phyloP scores from a whole-genome alignment of 2,113 vertebrate species.

The Tragulus kanchil region DNA sequence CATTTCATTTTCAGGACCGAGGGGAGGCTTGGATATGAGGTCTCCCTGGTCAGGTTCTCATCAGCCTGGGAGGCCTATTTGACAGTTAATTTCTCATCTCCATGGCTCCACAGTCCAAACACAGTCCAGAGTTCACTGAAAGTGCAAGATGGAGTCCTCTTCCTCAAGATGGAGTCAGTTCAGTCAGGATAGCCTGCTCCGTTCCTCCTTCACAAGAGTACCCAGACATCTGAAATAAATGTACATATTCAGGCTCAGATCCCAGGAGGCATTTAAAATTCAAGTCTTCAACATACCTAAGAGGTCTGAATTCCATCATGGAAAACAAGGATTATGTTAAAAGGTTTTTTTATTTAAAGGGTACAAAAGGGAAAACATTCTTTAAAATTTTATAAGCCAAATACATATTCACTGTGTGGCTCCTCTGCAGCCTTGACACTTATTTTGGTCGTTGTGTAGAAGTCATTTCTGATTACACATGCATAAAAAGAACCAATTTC shows the following conservation, averaged over 20 bases:
- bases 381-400: neutral
- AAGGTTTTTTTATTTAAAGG: neutral
- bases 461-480: neutral
- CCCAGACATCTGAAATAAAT: constrained; percentile 51
- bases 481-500: neutral
- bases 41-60: too few species aligned
- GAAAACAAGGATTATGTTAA: neutral
- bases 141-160: too few species aligned
- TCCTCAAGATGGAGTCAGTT: too few species aligned
- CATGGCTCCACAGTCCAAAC: too few species aligned
- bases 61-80: too few species aligned
- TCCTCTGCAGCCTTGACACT: neutral
- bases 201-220: neutral
- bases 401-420: neutral
- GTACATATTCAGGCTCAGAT: neutral
- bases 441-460: neutral
- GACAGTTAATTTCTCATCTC: too few species aligned
- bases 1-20: too few species aligned
- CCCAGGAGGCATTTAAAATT: neutral
- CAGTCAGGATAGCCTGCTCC: too few species aligned
- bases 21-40: too few species aligned
- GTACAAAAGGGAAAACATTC: neutral
- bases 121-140: too few species aligned
- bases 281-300: neutral
- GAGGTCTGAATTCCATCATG: neutral